phyloP scores from a whole-genome alignment of 1,140 invertebrate species.

The Orius insidiosus region DNA sequence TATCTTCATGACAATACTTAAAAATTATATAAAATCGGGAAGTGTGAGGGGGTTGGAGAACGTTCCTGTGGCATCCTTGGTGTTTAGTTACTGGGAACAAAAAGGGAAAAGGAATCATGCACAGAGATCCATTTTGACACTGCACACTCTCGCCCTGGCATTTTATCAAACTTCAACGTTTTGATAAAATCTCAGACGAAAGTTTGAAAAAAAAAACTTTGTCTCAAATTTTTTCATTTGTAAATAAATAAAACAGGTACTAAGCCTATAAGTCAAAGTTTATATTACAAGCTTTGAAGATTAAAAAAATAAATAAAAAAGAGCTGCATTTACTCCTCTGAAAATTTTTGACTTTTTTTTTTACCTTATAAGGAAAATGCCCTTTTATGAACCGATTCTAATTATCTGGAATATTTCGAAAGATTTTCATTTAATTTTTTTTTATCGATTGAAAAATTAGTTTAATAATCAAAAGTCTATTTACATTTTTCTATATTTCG shows the following conservation, averaged over 20 bases:
- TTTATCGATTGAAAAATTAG: neutral
- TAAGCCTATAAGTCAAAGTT: too few relatives aligned
- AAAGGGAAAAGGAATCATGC: slow-evolving; percentile 15
- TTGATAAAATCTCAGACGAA: too few relatives aligned
- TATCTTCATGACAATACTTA: slow-evolving; percentile 5
- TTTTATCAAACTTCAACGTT: too few relatives aligned
- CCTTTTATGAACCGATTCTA: slow-evolving; percentile 1
- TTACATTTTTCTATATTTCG: neutral
- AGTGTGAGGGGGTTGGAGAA: slow-evolving; percentile 11
- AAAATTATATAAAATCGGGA: slow-evolving; percentile 12
- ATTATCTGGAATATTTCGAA: neutral
- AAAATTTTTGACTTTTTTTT: too few relatives aligned
- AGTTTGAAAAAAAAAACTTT: too few relatives aligned
- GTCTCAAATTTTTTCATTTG: too few relatives aligned
- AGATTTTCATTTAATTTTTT: neutral
- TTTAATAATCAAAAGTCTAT: neutral
- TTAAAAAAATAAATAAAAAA: too few relatives aligned
- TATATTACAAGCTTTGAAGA: too few relatives aligned
- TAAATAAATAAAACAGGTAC: too few relatives aligned
- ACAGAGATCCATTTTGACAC: neutral
- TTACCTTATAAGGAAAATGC: slow-evolving; percentile 11
- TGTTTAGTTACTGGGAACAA: slow-evolving; percentile 18
- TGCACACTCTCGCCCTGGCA: too few relatives aligned
- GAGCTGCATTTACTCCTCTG: too few relatives aligned
- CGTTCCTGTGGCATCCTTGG: slow-evolving; percentile 11